phyloP scores from a whole-genome alignment of 2,113 vertebrate species.

The Parotia lawesii region DNA sequence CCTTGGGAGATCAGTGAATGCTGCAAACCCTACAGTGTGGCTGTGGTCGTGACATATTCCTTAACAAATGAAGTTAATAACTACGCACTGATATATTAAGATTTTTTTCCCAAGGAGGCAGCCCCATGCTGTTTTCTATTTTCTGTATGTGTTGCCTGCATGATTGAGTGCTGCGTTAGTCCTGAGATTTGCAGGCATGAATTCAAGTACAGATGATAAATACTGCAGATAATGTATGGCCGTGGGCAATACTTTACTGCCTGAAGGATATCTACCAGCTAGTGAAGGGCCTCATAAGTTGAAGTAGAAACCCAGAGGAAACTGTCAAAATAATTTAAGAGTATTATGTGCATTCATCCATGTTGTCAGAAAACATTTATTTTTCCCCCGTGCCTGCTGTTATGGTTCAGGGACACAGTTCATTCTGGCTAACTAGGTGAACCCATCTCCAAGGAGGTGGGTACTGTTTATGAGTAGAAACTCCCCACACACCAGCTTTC shows the following conservation, averaged over 20 bases:
- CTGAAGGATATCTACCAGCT: not conserved
- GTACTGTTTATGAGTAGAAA: not conserved
- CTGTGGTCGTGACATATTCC: not conserved
- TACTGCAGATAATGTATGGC: not conserved
- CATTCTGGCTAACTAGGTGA: not conserved
- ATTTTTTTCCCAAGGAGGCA: slow-evolving; percentile 17
- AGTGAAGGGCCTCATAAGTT: not conserved
- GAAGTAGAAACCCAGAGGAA: slow-evolving; percentile 6
- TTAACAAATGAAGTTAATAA: slow-evolving; percentile 31
- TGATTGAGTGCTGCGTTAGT: not conserved
- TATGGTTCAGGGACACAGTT: not conserved
- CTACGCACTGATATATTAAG: not conserved
- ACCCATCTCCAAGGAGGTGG: not conserved
- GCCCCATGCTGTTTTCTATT: not conserved
- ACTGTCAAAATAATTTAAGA: slow-evolving; percentile 23
- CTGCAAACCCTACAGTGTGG: not conserved
- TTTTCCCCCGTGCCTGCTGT: not conserved
- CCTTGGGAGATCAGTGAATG: not conserved
- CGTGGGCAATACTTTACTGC: not conserved
- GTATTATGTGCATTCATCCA: not conserved
- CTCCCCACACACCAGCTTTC: not conserved
- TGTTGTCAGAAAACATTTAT: not conserved
- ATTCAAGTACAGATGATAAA: slow-evolving; percentile 13
- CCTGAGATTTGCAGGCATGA: not conserved
- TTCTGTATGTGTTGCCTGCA: not conserved